A percentile compares a stretch with the other conserved stretches of the same genome.
Evolutionary conservation across 2,888 invertebrate species (phyloP).

Genomic region (Ornithoptera priamus): DNA sequence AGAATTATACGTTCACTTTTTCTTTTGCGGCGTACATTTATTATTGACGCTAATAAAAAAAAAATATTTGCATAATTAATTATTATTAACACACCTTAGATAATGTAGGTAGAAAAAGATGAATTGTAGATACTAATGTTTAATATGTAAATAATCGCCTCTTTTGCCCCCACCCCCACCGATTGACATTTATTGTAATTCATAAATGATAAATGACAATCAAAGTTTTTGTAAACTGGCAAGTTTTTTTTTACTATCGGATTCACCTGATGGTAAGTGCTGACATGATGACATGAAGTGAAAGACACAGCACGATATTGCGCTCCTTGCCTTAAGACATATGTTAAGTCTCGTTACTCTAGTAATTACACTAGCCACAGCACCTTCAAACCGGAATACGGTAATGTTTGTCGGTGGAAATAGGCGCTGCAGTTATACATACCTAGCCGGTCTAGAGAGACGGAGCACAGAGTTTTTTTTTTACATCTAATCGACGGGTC

Average conservation of each 20-base stretch:
- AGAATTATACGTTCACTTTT: conserved; percentile 9
- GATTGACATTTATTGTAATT: conserved; percentile 6
- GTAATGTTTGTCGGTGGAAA: no score
- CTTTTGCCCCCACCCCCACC: conserved; percentile 1
- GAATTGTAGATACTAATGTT: background rate
- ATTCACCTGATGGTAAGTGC: no score
- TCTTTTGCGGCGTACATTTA: background rate
- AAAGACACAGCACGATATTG: no score
- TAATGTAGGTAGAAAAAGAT: background rate
- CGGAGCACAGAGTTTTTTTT: no score
- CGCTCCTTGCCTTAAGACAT: no score
- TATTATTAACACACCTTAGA: background rate
- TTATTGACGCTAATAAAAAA: background rate
- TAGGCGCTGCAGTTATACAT: no score
- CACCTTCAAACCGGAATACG: no score
- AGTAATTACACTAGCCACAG: no score
- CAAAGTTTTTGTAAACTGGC: background rate
- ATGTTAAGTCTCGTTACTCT: no score
- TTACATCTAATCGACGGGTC: no score
- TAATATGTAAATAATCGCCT: background rate
- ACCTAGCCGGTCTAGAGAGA: no score
- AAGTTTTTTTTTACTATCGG: background rate
- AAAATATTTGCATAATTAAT: conserved; percentile 2
- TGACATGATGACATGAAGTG: no score
- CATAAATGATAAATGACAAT: conserved; percentile 2